Conservation (phyloP, 2,797 vertebrate genomes). For the Arctocebus calabarensis region DNA sequence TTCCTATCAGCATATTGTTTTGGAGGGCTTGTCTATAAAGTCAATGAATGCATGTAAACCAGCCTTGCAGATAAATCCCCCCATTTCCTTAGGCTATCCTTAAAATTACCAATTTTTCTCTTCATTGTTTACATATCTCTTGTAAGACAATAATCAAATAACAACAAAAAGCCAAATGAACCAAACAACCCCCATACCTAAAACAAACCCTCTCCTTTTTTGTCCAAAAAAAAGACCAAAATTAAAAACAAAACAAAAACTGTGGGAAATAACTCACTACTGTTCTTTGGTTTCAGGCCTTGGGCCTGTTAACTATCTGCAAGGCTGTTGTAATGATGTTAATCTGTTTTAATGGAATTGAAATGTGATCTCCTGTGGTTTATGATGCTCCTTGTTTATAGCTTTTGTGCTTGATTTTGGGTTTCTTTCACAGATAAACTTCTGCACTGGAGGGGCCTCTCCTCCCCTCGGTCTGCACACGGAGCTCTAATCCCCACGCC, state of each 20-base stretch:
- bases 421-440: constrained; percentile 71
- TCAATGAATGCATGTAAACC: constrained; percentile 51
- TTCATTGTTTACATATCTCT: neutral
- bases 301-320: constrained; percentile 79
- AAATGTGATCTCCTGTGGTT: constrained; percentile 66
- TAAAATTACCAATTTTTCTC: neutral
- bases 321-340: constrained; percentile 81
- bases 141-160: constrained; percentile 40
- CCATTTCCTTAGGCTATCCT: neutral
- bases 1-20: constrained; percentile 38
- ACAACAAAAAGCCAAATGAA: constrained; percentile 11
- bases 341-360: constrained; percentile 77
- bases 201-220: constrained; percentile 30
- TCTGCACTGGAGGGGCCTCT: constrained; percentile 74
- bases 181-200: neutral
- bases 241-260: constrained; percentile 62
- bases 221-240: constrained; percentile 67
- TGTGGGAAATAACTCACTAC: constrained; percentile 46
- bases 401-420: constrained; percentile 37
- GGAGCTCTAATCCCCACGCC: constrained; percentile 81
- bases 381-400: neutral
- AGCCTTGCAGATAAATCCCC: constrained; percentile 79
- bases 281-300: constrained; percentile 60
- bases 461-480: constrained; percentile 75
- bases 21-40: constrained; percentile 34